phyloP scores from a whole-genome alignment of 2,888 invertebrate genomes.

The Xestia c-nigrum region DNA sequence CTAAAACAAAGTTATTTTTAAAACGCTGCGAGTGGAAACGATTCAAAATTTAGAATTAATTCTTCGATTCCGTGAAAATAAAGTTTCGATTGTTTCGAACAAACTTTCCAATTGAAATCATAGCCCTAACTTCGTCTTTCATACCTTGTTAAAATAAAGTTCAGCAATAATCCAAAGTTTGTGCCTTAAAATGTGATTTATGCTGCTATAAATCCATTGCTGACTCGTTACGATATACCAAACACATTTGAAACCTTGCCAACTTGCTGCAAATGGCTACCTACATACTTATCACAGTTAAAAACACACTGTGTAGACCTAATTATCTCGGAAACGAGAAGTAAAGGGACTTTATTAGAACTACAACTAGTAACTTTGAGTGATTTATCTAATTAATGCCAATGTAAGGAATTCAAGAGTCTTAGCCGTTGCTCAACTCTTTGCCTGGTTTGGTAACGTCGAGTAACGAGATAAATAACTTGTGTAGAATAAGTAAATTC shows the following conservation, averaged over 20 bases:
- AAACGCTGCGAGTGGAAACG: neutral
- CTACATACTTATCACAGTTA: conserved; percentile 62
- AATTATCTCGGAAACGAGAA: conserved; percentile 34
- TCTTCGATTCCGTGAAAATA: neutral
- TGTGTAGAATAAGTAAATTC: neutral
- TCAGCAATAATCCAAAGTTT: conserved; percentile 73
- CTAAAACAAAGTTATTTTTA: neutral
- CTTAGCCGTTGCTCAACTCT: conserved; percentile 14
- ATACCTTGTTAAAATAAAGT: conserved; percentile 68
- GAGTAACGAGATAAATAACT: conserved; percentile 11
- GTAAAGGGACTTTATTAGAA: conserved; percentile 29
- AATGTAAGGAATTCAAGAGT: neutral
- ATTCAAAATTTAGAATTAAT: neutral
- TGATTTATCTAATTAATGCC: conserved; percentile 10
- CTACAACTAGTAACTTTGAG: conserved; percentile 5
- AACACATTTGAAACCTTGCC: conserved; percentile 86
- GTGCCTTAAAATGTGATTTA: conserved; percentile 84
- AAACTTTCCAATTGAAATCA: neutral
- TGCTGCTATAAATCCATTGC: conserved; percentile 82
- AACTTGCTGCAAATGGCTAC: conserved; percentile 80
- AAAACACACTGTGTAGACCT: conserved; percentile 43
- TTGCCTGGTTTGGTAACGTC: neutral
- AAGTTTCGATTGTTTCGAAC: neutral
- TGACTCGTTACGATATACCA: conserved; percentile 82
- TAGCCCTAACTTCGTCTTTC: conserved; percentile 1